These are phyloP conservation scores for Pipistrellus pipistrellus DNA, from an alignment of 2,797 vertebrate species.

Conservation along the genomic window DNA sequence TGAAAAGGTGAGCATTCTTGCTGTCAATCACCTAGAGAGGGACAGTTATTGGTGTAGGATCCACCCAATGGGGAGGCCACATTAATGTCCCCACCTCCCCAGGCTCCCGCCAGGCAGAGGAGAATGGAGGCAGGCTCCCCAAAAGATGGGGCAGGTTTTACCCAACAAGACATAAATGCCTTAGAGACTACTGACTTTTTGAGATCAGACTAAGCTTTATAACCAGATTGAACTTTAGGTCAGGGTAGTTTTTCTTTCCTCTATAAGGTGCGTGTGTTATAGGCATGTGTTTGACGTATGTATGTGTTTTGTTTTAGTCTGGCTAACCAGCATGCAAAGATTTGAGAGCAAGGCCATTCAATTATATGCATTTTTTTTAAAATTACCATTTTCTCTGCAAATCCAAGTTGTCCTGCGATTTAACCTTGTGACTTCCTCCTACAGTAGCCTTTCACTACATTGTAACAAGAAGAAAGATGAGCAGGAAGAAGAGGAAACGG, in stretches of 20 bases:
- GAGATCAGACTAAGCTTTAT: conserved; percentile 2
- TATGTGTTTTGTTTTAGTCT: background rate
- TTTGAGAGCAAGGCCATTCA: background rate
- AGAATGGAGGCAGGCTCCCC: rapidly evolving
- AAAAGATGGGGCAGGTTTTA: background rate
- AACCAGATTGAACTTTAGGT: background rate
- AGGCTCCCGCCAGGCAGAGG: background rate
- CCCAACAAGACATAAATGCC: background rate
- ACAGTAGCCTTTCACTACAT: background rate
- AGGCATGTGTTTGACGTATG: background rate
- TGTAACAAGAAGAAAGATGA: background rate
- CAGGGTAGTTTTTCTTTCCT: background rate
- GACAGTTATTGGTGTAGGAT: background rate
- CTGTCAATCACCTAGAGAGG: background rate
- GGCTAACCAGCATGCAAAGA: background rate
- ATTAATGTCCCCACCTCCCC: rapidly evolving
- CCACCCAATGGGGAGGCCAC: background rate
- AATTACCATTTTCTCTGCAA: conserved; percentile 7
- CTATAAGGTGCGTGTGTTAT: background rate
- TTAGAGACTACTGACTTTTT: background rate
- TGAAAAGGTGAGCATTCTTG: background rate
- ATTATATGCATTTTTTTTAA: background rate
- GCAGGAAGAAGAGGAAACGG: background rate
- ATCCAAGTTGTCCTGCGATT: background rate
- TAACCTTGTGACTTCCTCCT: background rate